A percentile compares a stretch with the other conserved stretches of the same genome.
phyloP scores from a whole-genome alignment of 1,140 invertebrate genomes.

The Harlomillsia oculata region DNA sequence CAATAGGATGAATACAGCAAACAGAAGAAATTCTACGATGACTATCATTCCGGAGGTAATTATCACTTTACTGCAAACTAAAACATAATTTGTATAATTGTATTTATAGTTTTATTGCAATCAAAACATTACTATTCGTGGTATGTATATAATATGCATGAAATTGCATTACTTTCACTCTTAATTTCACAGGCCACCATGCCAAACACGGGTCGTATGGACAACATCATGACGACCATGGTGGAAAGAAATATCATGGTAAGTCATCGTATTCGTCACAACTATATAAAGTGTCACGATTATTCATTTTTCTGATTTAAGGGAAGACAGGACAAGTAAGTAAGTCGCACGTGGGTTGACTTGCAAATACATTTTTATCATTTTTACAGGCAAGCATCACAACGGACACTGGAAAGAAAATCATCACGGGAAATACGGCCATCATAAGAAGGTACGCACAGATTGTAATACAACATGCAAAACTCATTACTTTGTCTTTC shows the following conservation, averaged over 20 bases:
- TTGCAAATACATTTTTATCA: too few species aligned
- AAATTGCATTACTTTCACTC: background rate
- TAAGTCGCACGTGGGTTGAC: too few species aligned
- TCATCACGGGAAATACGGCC: conserved; percentile 31
- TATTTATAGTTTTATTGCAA: background rate
- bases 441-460: conserved; percentile 25
- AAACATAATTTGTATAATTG: background rate
- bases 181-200: conserved; percentile 23
- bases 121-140: too few species aligned
- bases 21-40: conserved; percentile 35
- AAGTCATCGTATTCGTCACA: too few species aligned
- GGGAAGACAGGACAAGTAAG: too few species aligned
- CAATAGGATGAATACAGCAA: conserved; percentile 29
- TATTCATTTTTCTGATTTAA: background rate
- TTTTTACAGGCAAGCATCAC: conserved; percentile 13
- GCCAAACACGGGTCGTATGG: conserved; percentile 29
- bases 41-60: conserved; percentile 29
- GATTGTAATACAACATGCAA: background rate
- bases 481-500: background rate
- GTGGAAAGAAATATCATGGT: conserved; percentile 32
- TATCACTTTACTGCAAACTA: background rate
- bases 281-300: background rate
- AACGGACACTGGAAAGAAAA: conserved; percentile 33
- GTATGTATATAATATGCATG: background rate
- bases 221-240: conserved; percentile 30